These are phyloP conservation scores for Lerema accius DNA, from an alignment of 1,140 invertebrate genomes.

Conservation along the genomic window DNA sequence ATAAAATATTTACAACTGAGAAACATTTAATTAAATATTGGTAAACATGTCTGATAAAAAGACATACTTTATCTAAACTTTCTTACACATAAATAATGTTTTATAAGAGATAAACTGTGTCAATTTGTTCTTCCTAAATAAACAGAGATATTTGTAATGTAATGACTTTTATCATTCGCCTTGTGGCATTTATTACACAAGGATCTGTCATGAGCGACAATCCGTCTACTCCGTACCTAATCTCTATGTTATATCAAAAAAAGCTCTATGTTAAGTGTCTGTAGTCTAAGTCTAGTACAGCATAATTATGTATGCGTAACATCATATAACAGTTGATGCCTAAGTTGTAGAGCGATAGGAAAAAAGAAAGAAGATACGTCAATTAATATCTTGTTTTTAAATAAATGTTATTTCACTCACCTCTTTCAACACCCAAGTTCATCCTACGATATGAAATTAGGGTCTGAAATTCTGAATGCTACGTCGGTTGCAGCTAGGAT, in stretches of 20 bases:
- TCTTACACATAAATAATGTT: slow-evolving; percentile 15
- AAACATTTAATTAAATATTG: background rate
- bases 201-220: background rate
- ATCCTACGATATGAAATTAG: no score
- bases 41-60: background rate
- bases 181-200: slow-evolving; percentile 10
- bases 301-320: no score
- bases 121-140: slow-evolving; percentile 19
- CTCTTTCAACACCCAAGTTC: no score
- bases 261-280: background rate
- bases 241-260: background rate
- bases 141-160: slow-evolving; percentile 9
- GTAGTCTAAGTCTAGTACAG: no score
- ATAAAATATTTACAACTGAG: no score
- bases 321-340: no score
- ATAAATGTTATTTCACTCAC: no score
- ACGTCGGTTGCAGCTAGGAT: no score
- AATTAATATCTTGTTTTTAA: no score
- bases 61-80: slow-evolving; percentile 12
- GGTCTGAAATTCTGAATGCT: no score
- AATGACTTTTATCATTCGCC: slow-evolving; percentile 5
- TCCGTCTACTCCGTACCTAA: background rate
- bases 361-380: no score
- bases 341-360: no score
- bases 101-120: slow-evolving; percentile 14